Evolutionary conservation across 2,797 vertebrate species (phyloP), one percentile per base, ranked within the genome.

Genomic region (Benthosema pterotum): DNA sequence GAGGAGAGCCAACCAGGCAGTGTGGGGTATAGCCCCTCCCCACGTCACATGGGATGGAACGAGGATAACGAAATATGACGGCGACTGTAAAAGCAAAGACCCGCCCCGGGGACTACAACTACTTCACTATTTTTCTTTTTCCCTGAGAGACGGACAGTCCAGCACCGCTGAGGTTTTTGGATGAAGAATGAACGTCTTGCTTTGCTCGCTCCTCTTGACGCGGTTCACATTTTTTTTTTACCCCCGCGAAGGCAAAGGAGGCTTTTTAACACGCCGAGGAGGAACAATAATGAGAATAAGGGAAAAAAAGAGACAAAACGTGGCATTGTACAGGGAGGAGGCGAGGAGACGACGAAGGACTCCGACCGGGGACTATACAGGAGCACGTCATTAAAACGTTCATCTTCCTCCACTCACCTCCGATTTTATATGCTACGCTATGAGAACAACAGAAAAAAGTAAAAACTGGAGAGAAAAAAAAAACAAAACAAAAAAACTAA

Each of bases 401-500:
- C 77, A 75, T 16, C 13, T 2, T 52, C 74, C 78, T 78, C 77
- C 38, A 43, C 76, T 53, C 51, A 75, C 80, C 87, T 83, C 89
- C 80, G 91, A 92, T 94, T 89, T 92, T 93, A 84, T 94, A 95
- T 92, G 91, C 92, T 93, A 94, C 88, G 92, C 88, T 93, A 92
- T 88, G 86, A 92, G 88, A 75, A 82, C 93, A 90, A 94, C 94
- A 88, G 87, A 89, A 86, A 83, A 86, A 11, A 38, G n/a, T n/a
- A n/a, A n/a, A n/a, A n/a, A n/a, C n/a, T n/a, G n/a, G n/a, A n/a
- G n/a, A n/a, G n/a, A n/a, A n/a, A n/a, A n/a, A n/a, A n/a, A n/a
- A n/a, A n/a, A n/a, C n/a, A n/a, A n/a, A n/a, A n/a, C n/a, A 38
- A 4, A 22, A 22, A 22, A 22, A 2, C 4, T 2, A 25, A 25